Evolutionary conservation across 2,888 invertebrate genomes (phyloP).

Genomic region (Phyto melanocephala): DNA sequence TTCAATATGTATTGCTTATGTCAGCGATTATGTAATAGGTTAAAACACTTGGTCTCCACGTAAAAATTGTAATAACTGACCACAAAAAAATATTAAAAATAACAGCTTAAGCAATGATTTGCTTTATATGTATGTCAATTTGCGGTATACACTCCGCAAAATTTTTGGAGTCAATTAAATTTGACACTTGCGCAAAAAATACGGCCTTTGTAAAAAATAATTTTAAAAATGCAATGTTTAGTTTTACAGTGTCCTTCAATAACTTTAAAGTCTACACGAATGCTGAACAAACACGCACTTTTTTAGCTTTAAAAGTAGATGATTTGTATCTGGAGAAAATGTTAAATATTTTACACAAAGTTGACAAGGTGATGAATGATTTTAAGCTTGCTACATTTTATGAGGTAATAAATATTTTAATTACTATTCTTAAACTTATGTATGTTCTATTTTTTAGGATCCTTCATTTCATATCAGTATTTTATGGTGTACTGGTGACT

Average conservation of each 20-base stretch:
- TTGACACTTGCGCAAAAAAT: no score
- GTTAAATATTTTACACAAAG: constrained; percentile 80
- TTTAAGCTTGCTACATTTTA: constrained; percentile 89
- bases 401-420: constrained; percentile 81
- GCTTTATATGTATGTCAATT: no score
- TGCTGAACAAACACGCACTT: constrained; percentile 91
- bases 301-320: constrained; percentile 85
- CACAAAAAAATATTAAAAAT: no score
- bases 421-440: neutral
- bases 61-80: no score
- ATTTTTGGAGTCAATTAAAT: no score
- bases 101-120: no score
- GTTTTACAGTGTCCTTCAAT: constrained; percentile 67
- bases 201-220: no score
- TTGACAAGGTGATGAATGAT: constrained; percentile 85
- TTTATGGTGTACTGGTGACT: constrained; percentile 87
- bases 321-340: constrained; percentile 81
- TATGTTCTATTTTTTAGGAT: constrained; percentile 81
- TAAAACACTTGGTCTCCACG: no score
- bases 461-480: constrained; percentile 92
- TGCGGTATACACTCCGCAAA: no score
- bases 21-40: no score
- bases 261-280: constrained; percentile 87
- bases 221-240: constrained; percentile 32
- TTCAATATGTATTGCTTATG: no score